Conservation (phyloP, 2,797 vertebrate genomes). For the Pterois miles region DNA sequence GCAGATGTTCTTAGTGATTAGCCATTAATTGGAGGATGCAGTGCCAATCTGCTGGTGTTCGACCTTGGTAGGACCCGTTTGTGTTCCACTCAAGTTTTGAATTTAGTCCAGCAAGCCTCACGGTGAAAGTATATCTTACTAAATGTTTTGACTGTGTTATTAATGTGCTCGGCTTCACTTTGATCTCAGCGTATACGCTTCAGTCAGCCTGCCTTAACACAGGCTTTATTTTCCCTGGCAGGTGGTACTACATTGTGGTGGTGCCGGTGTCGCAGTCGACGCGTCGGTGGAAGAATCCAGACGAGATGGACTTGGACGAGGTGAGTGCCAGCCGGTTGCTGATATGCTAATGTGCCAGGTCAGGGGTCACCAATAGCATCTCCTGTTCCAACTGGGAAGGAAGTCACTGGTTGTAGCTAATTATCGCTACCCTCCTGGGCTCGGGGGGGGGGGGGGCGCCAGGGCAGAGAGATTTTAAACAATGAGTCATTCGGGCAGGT, state of each 20-base stretch:
- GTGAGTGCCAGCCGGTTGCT: constrained; percentile 80
- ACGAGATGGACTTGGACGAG: constrained; percentile 96
- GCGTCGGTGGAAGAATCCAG: constrained; percentile 88
- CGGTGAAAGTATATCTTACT: constrained; percentile 31
- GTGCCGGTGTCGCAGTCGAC: constrained; percentile 86
- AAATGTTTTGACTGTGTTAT: constrained; percentile 42
- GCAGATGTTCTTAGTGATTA: constrained; percentile 80
- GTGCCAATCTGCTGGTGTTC: constrained; percentile 64
- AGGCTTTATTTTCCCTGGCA: constrained; percentile 69
- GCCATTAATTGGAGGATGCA: constrained; percentile 74
- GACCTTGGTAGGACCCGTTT: constrained; percentile 60
- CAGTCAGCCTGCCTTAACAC: constrained; percentile 39
- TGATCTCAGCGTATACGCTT: constrained; percentile 43
- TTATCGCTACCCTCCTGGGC: constrained; percentile 64
- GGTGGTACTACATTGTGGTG: constrained; percentile 98
- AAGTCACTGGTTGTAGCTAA: constrained; percentile 67
- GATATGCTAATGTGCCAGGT: constrained; percentile 66
- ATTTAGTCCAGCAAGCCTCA: constrained; percentile 32
- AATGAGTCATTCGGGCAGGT: constrained; percentile 61
- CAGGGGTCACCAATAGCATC: constrained; percentile 54
- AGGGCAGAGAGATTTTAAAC: constrained; percentile 56
- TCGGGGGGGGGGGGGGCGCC: constrained; percentile 8
- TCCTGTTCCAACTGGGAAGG: constrained; percentile 66
- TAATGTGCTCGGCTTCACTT: constrained; percentile 36
- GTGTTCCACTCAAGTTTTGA: constrained; percentile 50